Conservation (phyloP, 1,140 invertebrate genomes). For the Oscheius sp. region DNA sequence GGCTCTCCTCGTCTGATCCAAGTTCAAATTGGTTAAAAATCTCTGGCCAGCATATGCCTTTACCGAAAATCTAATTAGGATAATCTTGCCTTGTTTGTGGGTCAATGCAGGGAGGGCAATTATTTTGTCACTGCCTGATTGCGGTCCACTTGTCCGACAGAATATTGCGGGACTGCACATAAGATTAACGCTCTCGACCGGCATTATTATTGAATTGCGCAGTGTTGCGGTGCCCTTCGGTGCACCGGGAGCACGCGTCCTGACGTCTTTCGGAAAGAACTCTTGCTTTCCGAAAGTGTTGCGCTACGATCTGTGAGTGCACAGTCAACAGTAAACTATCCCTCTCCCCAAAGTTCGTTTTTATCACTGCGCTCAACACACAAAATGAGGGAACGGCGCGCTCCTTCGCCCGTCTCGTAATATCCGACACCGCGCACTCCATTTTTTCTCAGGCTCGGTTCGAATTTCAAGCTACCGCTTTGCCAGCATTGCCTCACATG, state of each 20-base stretch:
- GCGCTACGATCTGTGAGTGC: too few relatives aligned
- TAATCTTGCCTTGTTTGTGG: too few relatives aligned
- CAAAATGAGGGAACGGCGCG: background rate
- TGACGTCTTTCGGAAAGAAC: too few relatives aligned
- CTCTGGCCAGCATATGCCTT: too few relatives aligned
- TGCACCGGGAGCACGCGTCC: too few relatives aligned
- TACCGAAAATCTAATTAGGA: too few relatives aligned
- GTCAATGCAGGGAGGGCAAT: too few relatives aligned
- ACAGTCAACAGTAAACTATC: constrained; percentile 12
- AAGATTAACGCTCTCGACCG: background rate
- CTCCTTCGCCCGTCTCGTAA: background rate
- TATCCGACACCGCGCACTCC: background rate
- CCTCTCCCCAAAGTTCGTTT: constrained; percentile 1
- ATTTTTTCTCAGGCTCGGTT: background rate
- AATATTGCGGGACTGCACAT: background rate
- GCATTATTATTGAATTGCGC: background rate
- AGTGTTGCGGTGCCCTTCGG: too few relatives aligned
- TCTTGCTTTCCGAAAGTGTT: too few relatives aligned
- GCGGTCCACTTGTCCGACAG: background rate
- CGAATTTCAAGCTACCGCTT: background rate
- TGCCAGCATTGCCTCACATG: background rate
- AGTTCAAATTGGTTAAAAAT: too few relatives aligned
- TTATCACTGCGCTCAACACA: background rate
- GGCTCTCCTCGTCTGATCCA: too few relatives aligned
- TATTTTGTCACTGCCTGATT: too few relatives aligned